Base-by-base conservation (phyloP, 2,113 vertebrate genomes). In the Salvelinus namaycush region DNA sequence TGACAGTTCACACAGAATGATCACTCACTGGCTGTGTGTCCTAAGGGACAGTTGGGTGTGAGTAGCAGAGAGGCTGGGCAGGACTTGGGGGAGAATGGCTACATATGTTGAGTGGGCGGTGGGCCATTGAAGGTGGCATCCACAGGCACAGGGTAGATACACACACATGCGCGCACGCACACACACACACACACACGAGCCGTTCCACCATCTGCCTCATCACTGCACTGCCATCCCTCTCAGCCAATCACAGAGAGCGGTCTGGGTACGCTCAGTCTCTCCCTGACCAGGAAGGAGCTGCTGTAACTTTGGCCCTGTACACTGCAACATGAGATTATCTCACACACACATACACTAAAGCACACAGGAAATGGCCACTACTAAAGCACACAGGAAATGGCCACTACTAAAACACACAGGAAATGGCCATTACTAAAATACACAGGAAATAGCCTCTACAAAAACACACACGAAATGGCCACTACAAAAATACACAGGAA, bases 31-130 rank as follows among this genome's bases (percentile, higher is more conserved):
- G 70, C 48, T 9, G 24, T 27, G 9, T 0, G 13, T 29, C 31
- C 16, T 34, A n/a, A 49, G 68, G 9, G 0, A 11, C 48, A 75
- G 59, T 20, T 16, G n/a, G 31, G 31, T 26, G 73, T 5, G 73
- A 69, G 69, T 5, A 80, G 26, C 12, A 68, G 22, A 75, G 7
- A 49, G 39, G 34, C 12, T 27, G 70, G 11, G 64, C 20, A 9
- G 27, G 8, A 13, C 14, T 12, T 20, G 18, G 29, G 24, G 13
- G 18, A 18, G 39, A 26, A 5, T 3, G 34, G 12, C 3, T 6
- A 62, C 91, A 92, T 90, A 91, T 89, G 90, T 88, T 90, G 90
- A 91, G 91, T 90, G 89, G 90, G 90, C 81, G 90, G 85, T 86
- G 82, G 82, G 81, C 82, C 75, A 80, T 73, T 81, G 81, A 79